A percentile compares a stretch with the other conserved stretches of the same genome.
These are phyloP conservation scores for Myioborus miniatus DNA, from an alignment of 2,797 vertebrate species.

Conservation along the genomic window DNA sequence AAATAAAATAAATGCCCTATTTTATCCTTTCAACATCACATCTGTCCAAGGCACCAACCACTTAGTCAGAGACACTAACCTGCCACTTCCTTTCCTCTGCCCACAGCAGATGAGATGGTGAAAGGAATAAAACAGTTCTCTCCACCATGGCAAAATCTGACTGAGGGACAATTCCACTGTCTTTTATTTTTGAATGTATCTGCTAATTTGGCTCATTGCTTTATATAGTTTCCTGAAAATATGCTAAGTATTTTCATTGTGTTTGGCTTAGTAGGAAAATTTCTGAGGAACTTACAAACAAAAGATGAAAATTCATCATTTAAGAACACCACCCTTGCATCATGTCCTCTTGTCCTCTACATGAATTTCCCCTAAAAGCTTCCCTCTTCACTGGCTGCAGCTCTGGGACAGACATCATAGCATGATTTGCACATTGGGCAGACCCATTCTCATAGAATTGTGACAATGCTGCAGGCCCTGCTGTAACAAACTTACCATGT, in stretches of 20 bases:
- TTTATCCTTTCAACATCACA: background rate
- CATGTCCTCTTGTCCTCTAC: background rate
- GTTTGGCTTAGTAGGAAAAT: background rate
- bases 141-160: background rate
- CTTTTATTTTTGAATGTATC: background rate
- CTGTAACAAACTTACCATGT: background rate
- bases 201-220: background rate
- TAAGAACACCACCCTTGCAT: background rate
- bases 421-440: rapidly evolving
- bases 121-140: background rate
- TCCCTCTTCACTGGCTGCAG: background rate
- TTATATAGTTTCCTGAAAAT: background rate
- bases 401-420: background rate
- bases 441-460: background rate
- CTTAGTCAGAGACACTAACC: background rate
- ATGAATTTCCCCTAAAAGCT: background rate
- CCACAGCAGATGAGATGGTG: background rate
- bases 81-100: background rate
- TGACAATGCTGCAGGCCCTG: background rate
- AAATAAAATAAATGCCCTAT: background rate
- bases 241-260: background rate
- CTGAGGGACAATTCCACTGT: background rate
- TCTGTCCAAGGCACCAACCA: background rate
- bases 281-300: background rate
- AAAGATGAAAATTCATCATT: background rate